A percentile compares a stretch with the other conserved stretches of the same genome.
phyloP scores from a whole-genome alignment of 1,140 invertebrate species.

The Elymnias hypermnestra region DNA sequence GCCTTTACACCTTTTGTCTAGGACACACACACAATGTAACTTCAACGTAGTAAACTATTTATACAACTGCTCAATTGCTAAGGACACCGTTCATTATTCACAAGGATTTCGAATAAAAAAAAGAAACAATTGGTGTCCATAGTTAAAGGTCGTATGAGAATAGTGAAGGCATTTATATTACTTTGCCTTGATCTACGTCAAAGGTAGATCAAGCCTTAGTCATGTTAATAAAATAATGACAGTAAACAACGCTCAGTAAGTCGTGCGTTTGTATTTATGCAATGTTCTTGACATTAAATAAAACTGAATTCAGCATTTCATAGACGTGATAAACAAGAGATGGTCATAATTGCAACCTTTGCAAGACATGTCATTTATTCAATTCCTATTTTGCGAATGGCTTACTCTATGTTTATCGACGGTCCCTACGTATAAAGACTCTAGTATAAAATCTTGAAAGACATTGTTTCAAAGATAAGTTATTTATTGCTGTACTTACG shows the following conservation, averaged over 20 bases:
- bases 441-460: too few species aligned
- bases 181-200: slow-evolving; percentile 54
- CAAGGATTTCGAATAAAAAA: slow-evolving; percentile 62
- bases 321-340: neutral
- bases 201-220: slow-evolving; percentile 24
- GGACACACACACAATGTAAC: slow-evolving; percentile 16
- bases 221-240: slow-evolving; percentile 7
- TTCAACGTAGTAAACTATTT: slow-evolving; percentile 48
- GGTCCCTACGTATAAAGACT: too few species aligned
- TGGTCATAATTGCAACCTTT: neutral
- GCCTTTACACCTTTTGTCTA: slow-evolving; percentile 21
- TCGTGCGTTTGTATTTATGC: neutral
- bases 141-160: slow-evolving; percentile 49
- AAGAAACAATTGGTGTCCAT: slow-evolving; percentile 58
- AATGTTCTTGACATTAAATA: neutral
- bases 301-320: neutral
- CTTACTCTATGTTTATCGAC: too few species aligned
- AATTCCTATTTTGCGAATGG: too few species aligned
- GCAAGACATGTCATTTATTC: too few species aligned
- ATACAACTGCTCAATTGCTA: slow-evolving; percentile 53
- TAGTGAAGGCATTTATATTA: slow-evolving; percentile 50
- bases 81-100: slow-evolving; percentile 65
- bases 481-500: too few species aligned
- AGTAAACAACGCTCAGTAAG: neutral
- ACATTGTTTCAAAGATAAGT: too few species aligned